Evolutionary conservation across 2,888 invertebrate genomes (phyloP), one percentile per base, ranked within the genome.

Genomic region (Sinotaia quadrata): DNA sequence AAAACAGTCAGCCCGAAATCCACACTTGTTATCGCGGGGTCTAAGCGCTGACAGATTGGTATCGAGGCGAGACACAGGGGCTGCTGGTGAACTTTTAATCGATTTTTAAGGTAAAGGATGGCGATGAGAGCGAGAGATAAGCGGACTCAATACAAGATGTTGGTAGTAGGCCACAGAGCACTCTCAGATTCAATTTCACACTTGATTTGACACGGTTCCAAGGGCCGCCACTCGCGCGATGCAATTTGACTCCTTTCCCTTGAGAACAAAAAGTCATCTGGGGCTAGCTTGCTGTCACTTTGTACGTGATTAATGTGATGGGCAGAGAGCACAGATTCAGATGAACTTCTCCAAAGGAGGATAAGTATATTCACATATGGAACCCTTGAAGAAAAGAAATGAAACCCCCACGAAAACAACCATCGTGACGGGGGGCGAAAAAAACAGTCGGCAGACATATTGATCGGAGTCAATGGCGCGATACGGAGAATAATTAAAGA

Each of bases 1-100:
- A 47, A 18, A 47, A 47, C 47, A 47, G 47, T 47, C 24, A 47
- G 47, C 47, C 47, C 24, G 47, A n/a, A 47, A 47, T 47, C 47
- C 47, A 47, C 47, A 47, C 47, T 47, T 47, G 47, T 47, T 47
- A 47, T 47, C 47, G n/a, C 7, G 47, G 47, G 10, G 21, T 18
- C 21, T 47, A 24, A 24, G 21, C 24, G 47, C 47, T 24, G 47
- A 47, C 47, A 47, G 47, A 47, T 47, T 21, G 47, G 47, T 24
- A 47, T 8, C 24, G 21, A 47, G 47, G 12, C 47, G 47, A 24
- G 24, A 24, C 47, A n/a, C 7, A 24, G 12, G 7, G 24, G 47
- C 47, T n/a, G 47, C 18, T 8, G 24, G 47, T 47, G 47, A n/a
- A 47, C 12, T 47, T n/a, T 15, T 47, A 47, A 47, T 47, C 24